Evolutionary conservation across 1,140 invertebrate species (phyloP), one percentile per base, ranked within the genome.

Genomic region (Pararge aegeria): DNA sequence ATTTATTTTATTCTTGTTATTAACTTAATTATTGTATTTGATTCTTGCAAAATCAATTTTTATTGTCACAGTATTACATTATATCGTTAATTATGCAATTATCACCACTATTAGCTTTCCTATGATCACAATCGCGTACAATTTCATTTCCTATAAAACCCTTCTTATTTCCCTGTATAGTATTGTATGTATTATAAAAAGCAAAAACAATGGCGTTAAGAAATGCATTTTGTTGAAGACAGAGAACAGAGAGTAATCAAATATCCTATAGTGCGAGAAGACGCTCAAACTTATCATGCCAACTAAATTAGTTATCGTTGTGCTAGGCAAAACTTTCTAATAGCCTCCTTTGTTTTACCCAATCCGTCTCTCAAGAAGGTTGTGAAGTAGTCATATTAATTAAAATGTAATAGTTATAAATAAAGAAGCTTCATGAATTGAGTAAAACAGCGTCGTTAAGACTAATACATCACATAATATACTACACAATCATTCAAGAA

Each of bases 401-500:
- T 20, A 21, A 44, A 18, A 12, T 37, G n/a, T 15, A n/a, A n/a
- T 24, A n/a, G 10, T 18, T 40, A 16, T 40, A 15, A 16, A 40
- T 16, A 40, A 40, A 16, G 53, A 20, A 51, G 60, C 12, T 37
- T 16, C 53, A 19, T 42, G 51, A 64, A 64, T 65, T 69, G 65
- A 74, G 72, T 75, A 72, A 72, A 70, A 73, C 68, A 70, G 70
- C 66, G n/a, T 29, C 20, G 30, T 38, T 52, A 54, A 48, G 15
- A 38, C 61, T 64, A 64, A 51, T 34, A 64, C 61, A 50, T 54
- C 38, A 64, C 61, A 57, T 54, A 46, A 15, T 61, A 24, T 24
- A 34, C 55, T 62, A 67, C 69, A 80, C 75, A 78, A 60, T 68
- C 55, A 78, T 72, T 61, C 61, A 64, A 70, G 46, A 58, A 63